Evolutionary conservation across 2,888 invertebrate species (phyloP).

Genomic region (Drosophila hamatofila): DNA sequence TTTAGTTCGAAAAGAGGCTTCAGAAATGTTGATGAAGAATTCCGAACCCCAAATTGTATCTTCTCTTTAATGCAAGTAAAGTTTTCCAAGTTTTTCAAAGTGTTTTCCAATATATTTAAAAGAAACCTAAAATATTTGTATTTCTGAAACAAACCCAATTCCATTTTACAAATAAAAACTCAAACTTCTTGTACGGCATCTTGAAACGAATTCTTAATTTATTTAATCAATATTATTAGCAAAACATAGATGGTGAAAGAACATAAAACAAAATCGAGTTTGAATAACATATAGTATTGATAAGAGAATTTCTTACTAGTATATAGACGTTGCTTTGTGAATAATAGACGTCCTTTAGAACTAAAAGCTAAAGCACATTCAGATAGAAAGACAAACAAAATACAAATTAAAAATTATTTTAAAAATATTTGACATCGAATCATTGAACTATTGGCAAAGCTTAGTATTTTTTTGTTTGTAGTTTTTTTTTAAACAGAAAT

Average conservation of each 20-base stretch:
- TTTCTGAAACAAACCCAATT: neutral
- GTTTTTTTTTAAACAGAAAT: conserved; percentile 24
- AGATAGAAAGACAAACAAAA: conserved; percentile 19
- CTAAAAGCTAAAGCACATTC: conserved; percentile 43
- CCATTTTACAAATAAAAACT: neutral
- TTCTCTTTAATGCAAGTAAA: neutral
- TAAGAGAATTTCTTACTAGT: conserved; percentile 23
- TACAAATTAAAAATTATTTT: conserved; percentile 21
- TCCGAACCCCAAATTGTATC: no score
- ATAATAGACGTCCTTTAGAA: conserved; percentile 39
- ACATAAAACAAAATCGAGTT: conserved; percentile 40
- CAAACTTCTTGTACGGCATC: conserved; percentile 35
- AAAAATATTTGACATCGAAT: neutral
- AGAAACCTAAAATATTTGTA: no score
- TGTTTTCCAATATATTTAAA: neutral
- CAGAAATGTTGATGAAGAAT: no score
- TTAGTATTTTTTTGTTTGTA: neutral
- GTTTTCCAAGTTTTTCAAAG: neutral
- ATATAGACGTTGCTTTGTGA: conserved; percentile 39
- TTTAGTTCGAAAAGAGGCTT: neutral
- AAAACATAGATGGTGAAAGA: conserved; percentile 43
- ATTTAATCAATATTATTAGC: conserved; percentile 53
- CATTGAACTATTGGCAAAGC: conserved; percentile 10
- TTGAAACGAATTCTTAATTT: conserved; percentile 58
- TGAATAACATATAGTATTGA: conserved; percentile 37